A percentile compares a stretch with the other conserved stretches of the same genome.
phyloP scores from a whole-genome alignment of 2,888 invertebrate genomes.

The Oscheius sp. region DNA sequence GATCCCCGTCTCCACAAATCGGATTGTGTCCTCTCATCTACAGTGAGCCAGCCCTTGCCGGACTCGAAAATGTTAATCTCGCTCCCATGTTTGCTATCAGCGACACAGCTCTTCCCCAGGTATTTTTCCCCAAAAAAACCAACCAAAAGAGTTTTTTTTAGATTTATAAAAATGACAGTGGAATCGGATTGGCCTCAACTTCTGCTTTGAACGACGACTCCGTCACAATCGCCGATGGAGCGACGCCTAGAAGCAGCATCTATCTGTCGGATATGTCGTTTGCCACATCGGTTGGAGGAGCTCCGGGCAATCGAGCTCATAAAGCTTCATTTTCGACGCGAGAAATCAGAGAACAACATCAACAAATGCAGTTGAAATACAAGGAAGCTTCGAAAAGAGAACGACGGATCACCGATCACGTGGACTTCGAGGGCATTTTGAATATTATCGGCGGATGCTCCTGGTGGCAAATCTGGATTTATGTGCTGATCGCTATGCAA shows the following conservation, averaged over 20 bases:
- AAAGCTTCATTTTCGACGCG: slow-evolving; percentile 56
- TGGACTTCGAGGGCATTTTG: slow-evolving; percentile 70
- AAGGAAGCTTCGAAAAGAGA: slow-evolving; percentile 50
- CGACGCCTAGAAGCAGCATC: slow-evolving; percentile 28
- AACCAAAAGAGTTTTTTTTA: slow-evolving; percentile 3
- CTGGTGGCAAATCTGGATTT: slow-evolving; percentile 70
- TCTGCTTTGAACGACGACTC: slow-evolving; percentile 23
- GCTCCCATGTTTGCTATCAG: slow-evolving; percentile 31
- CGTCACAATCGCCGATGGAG: not conserved
- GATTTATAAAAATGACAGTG: slow-evolving; percentile 31
- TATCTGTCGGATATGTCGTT: slow-evolving; percentile 34
- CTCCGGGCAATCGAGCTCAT: slow-evolving; percentile 34
- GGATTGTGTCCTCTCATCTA: slow-evolving; percentile 33
- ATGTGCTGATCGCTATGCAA: slow-evolving; percentile 68
- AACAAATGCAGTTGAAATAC: slow-evolving; percentile 65
- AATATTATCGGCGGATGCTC: slow-evolving; percentile 70
- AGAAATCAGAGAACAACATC: slow-evolving; percentile 68
- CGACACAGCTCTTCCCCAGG: slow-evolving; percentile 33
- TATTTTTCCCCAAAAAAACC: too few species aligned
- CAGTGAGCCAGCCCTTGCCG: slow-evolving; percentile 32
- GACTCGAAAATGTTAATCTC: slow-evolving; percentile 1
- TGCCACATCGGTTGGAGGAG: slow-evolving; percentile 16
- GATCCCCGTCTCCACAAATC: slow-evolving; percentile 23
- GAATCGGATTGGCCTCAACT: slow-evolving; percentile 25
- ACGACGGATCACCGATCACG: slow-evolving; percentile 67